These are phyloP conservation scores for Ectemnius cavifrons DNA, from an alignment of 2,888 invertebrate species.

Conservation along the genomic window DNA sequence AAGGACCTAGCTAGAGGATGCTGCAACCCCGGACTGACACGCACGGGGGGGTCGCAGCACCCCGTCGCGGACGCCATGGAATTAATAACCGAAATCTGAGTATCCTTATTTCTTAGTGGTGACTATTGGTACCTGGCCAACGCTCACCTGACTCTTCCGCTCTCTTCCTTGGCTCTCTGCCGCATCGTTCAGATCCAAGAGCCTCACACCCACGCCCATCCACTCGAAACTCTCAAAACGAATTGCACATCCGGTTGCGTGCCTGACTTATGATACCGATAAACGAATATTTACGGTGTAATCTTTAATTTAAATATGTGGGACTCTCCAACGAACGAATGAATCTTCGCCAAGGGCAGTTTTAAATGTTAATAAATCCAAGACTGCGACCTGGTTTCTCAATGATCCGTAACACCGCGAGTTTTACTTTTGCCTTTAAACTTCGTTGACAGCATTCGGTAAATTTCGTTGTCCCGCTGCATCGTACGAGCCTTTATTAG, in stretches of 20 bases:
- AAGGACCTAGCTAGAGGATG: slow-evolving; percentile 5
- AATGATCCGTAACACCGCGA: too few relatives aligned
- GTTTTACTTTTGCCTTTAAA: neutral
- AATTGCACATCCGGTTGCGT: slow-evolving; percentile 36
- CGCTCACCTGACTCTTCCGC: slow-evolving; percentile 41
- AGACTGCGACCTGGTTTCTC: neutral
- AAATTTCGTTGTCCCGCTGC: too few relatives aligned
- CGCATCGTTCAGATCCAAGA: slow-evolving; percentile 13
- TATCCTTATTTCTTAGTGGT: slow-evolving; percentile 38
- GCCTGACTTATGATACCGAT: slow-evolving; percentile 52
- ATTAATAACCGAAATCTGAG: slow-evolving; percentile 70
- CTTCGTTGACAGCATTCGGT: neutral
- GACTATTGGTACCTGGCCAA: slow-evolving; percentile 45
- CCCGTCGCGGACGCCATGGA: slow-evolving; percentile 68
- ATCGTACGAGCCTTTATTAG: too few relatives aligned
- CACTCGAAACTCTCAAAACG: slow-evolving; percentile 16
- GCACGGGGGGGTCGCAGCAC: slow-evolving; percentile 69
- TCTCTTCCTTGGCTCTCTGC: slow-evolving; percentile 5
- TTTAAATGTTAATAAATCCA: slow-evolving; percentile 33
- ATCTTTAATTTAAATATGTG: slow-evolving; percentile 51
- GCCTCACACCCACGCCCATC: slow-evolving; percentile 56
- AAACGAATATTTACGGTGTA: slow-evolving; percentile 53
- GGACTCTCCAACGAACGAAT: slow-evolving; percentile 15
- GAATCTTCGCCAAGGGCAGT: slow-evolving; percentile 24
- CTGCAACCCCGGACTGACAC: slow-evolving; percentile 62